phyloP scores from a whole-genome alignment of 2,797 vertebrate species.

The Apogon talboti region DNA sequence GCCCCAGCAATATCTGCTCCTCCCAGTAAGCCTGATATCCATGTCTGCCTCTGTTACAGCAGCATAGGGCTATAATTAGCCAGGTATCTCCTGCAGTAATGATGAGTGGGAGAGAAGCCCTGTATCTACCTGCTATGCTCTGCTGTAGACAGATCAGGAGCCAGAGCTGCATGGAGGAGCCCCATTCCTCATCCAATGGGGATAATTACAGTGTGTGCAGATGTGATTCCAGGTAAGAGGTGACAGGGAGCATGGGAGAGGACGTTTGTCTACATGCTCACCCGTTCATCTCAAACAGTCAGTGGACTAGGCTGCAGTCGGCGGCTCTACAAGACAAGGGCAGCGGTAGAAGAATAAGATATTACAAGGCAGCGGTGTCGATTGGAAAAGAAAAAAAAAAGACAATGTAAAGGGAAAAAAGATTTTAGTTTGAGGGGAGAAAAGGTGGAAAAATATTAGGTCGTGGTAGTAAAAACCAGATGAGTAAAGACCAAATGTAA shows the following conservation, averaged over 20 bases:
- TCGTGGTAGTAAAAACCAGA: neutral
- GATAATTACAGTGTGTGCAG: slow-evolving; percentile 68
- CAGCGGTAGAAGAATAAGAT: slow-evolving; percentile 32
- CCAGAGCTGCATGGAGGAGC: slow-evolving; percentile 22
- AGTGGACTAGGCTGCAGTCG: slow-evolving; percentile 31
- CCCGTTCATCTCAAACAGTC: slow-evolving; percentile 37
- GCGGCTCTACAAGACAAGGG: slow-evolving; percentile 45
- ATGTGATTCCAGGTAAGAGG: slow-evolving; percentile 66
- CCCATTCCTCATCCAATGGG: slow-evolving; percentile 63
- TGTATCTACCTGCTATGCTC: slow-evolving; percentile 52
- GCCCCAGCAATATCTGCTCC: slow-evolving; percentile 34
- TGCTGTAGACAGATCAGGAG: slow-evolving; percentile 44
- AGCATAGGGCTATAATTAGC: slow-evolving; percentile 69
- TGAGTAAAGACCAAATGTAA: neutral
- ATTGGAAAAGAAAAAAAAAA: slow-evolving; percentile 11
- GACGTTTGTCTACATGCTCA: slow-evolving; percentile 54
- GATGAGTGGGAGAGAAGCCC: slow-evolving; percentile 59
- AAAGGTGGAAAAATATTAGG: neutral
- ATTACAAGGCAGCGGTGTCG: slow-evolving; percentile 17
- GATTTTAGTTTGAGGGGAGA: neutral
- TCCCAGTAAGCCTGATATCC: slow-evolving; percentile 50
- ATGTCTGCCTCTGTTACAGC: slow-evolving; percentile 62
- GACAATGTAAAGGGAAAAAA: neutral
- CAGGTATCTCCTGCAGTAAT: slow-evolving; percentile 72
- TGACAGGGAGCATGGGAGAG: slow-evolving; percentile 59